Evolutionary conservation across 1,140 invertebrate species (phyloP).

Genomic region (Sinonovacula constricta): DNA sequence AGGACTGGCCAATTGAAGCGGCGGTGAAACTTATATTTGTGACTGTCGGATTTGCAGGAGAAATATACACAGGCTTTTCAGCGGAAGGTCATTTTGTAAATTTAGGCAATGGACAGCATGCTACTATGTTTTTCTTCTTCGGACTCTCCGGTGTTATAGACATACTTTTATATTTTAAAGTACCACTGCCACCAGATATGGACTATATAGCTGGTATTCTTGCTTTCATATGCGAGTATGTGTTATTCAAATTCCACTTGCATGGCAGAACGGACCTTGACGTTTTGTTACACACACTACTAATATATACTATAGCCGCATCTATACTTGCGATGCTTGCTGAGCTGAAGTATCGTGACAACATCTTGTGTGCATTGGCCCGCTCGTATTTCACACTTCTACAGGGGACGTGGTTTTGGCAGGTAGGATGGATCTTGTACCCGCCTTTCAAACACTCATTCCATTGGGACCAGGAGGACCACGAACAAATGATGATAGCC

Average conservation of each 20-base stretch:
- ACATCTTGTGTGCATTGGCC: slow-evolving; percentile 74
- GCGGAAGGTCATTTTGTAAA: slow-evolving; percentile 76
- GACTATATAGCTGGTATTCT: slow-evolving; percentile 78
- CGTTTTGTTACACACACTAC: slow-evolving; percentile 79
- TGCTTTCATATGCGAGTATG: slow-evolving; percentile 79
- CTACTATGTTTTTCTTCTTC: slow-evolving; percentile 82
- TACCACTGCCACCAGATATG: slow-evolving; percentile 75
- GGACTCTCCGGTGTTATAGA: slow-evolving; percentile 79
- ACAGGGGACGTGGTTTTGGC: too few species aligned
- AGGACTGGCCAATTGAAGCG: slow-evolving; percentile 74
- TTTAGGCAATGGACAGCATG: slow-evolving; percentile 80
- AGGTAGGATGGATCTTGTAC: slow-evolving; percentile 81
- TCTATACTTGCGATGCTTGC: slow-evolving; percentile 70
- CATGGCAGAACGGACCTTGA: slow-evolving; percentile 80
- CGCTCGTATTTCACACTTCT: too few species aligned
- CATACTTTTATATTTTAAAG: slow-evolving; percentile 73
- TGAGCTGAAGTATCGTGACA: slow-evolving; percentile 77
- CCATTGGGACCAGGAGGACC: slow-evolving; percentile 78
- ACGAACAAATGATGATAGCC: slow-evolving; percentile 79
- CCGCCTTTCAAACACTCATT: slow-evolving; percentile 75
- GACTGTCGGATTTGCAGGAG: slow-evolving; percentile 76
- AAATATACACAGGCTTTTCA: slow-evolving; percentile 77
- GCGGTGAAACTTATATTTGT: slow-evolving; percentile 76
- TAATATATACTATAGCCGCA: slow-evolving; percentile 77
- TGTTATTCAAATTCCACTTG: slow-evolving; percentile 81